Percentiles rank a stretch among this genome's conserved stretches.
Conservation (phyloP, 1,140 invertebrate genomes). For the Elymnias hypermnestra region DNA sequence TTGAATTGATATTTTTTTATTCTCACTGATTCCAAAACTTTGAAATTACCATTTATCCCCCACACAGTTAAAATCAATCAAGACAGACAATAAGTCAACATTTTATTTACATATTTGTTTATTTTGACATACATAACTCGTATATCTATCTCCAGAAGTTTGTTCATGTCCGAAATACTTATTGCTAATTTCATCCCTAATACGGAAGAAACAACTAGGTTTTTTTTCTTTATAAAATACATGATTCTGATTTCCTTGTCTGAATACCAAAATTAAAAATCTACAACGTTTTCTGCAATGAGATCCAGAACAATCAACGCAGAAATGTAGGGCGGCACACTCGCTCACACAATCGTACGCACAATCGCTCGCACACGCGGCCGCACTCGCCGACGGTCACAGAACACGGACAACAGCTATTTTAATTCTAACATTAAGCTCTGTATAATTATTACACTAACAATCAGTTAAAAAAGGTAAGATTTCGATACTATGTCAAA, state of each 20-base stretch:
- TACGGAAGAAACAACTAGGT: conserved; percentile 61
- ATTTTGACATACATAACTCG: conserved; percentile 59
- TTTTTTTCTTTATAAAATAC: conserved; percentile 70
- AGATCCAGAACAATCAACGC: conserved; percentile 58
- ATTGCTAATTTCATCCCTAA: conserved; percentile 63
- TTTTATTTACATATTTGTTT: conserved; percentile 71
- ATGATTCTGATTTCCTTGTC: conserved; percentile 64
- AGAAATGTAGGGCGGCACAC: conserved; percentile 32
- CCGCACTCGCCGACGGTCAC: conserved; percentile 21
- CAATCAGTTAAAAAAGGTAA: conserved; percentile 54
- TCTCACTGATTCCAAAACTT: too few species aligned
- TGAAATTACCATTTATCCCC: too few species aligned
- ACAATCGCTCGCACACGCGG: conserved; percentile 24
- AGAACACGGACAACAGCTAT: conserved; percentile 24
- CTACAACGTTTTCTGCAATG: conserved; percentile 61
- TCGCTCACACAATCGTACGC: conserved; percentile 30
- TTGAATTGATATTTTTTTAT: too few species aligned
- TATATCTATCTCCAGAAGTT: conserved; percentile 59
- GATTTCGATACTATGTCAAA: conserved; percentile 53
- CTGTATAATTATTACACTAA: conserved; percentile 52
- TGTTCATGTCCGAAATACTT: conserved; percentile 71
- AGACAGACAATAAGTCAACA: conserved; percentile 38
- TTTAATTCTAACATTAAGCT: conserved; percentile 45
- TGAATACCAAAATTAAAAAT: conserved; percentile 63
- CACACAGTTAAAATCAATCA: conserved; percentile 12